These are phyloP conservation scores for Mesembrinibis cayennensis DNA, from an alignment of 2,113 vertebrate species.

Conservation along the genomic window DNA sequence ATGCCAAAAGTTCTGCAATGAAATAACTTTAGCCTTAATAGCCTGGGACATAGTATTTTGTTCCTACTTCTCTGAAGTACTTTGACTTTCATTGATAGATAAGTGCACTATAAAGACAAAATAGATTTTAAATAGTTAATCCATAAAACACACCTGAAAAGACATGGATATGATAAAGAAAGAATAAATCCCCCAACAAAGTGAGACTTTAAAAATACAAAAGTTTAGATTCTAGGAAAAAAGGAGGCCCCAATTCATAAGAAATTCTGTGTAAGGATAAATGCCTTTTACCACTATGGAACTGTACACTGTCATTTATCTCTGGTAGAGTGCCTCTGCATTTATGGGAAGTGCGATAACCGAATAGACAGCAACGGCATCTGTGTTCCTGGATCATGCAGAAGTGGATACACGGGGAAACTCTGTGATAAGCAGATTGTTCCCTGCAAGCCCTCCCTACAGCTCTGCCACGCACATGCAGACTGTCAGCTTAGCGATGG, in stretches of 20 bases:
- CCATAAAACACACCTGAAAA: neutral
- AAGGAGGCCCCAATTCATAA: neutral
- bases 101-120: neutral
- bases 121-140: neutral
- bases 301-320: neutral
- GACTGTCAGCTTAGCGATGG: slow-evolving; percentile 79
- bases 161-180: neutral
- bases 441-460: slow-evolving; percentile 72
- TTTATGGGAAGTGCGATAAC: slow-evolving; percentile 84
- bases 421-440: slow-evolving; percentile 78
- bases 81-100: neutral
- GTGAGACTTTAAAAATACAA: neutral
- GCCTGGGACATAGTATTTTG: neutral
- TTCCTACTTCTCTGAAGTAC: neutral
- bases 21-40: neutral
- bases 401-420: slow-evolving; percentile 69
- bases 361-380: slow-evolving; percentile 74
- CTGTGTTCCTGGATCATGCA: slow-evolving; percentile 82
- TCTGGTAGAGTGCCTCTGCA: slow-evolving; percentile 82
- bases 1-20: neutral
- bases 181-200: neutral
- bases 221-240: neutral
- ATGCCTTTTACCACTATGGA: neutral
- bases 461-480: slow-evolving; percentile 85
- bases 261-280: neutral